These are phyloP conservation scores for Pteropus alecto DNA, from an alignment of 2,113 vertebrate species.

Conservation along the genomic window DNA sequence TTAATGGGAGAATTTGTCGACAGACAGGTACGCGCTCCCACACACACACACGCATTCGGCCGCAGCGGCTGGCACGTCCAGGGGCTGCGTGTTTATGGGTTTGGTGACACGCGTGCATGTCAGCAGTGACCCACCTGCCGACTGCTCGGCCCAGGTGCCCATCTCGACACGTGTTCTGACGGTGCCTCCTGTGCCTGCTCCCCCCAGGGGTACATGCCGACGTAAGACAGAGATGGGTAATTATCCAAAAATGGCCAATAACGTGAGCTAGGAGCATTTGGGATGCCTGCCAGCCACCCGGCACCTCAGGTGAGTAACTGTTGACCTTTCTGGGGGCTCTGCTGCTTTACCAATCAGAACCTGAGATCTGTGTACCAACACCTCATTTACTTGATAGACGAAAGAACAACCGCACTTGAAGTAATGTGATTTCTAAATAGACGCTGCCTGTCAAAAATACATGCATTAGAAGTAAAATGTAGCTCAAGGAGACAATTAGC, in stretches of 20 bases:
- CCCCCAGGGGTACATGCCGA: background rate
- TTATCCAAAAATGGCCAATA: conserved; percentile 70
- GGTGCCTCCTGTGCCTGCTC: background rate
- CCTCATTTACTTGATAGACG: conserved; percentile 93
- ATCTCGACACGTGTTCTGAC: background rate
- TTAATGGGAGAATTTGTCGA: background rate
- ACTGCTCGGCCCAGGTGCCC: background rate
- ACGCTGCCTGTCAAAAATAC: conserved; percentile 95
- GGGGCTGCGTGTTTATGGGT: background rate
- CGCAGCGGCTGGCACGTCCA: background rate
- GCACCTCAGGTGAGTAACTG: conserved; percentile 89
- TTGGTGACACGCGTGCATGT: background rate
- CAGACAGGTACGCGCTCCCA: too few species aligned
- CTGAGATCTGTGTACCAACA: conserved; percentile 93
- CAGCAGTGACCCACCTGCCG: background rate
- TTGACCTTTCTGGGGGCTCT: conserved; percentile 90
- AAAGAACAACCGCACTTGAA: conserved; percentile 95
- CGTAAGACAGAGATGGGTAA: background rate
- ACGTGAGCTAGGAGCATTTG: conserved; percentile 86
- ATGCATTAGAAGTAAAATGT: conserved; percentile 94
- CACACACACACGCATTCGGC: accelerated
- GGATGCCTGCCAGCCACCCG: conserved; percentile 89
- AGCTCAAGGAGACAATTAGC: conserved; percentile 99
- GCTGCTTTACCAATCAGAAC: conserved; percentile 92
- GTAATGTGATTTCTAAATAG: conserved; percentile 97